Percentiles rank a stretch among this genome's conserved stretches.
phyloP scores from a whole-genome alignment of 2,888 invertebrate genomes.

The Meiosimyza platycephala region DNA sequence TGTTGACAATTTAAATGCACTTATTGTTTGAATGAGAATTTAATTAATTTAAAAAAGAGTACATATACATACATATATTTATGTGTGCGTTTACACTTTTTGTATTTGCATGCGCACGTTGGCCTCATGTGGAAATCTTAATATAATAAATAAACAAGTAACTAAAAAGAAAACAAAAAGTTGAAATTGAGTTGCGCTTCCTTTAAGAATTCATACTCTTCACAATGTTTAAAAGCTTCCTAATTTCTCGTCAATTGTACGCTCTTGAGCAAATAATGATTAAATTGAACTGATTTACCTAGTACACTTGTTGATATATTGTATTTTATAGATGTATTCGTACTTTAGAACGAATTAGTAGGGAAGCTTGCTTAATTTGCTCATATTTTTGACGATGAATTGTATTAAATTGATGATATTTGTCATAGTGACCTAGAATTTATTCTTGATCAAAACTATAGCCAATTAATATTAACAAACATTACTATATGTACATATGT shows the following conservation, averaged over 20 bases:
- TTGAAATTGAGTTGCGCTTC: neutral
- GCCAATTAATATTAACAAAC: no score
- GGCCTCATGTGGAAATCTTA: slow-evolving; percentile 23
- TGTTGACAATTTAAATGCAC: slow-evolving; percentile 21
- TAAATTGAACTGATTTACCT: neutral
- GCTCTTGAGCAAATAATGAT: slow-evolving; percentile 22
- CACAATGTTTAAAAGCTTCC: slow-evolving; percentile 15
- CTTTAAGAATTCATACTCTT: neutral
- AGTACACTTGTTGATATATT: neutral
- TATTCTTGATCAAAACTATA: no score
- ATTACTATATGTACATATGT: no score
- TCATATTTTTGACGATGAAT: no score
- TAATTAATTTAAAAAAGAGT: slow-evolving; percentile 17
- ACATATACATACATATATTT: no score
- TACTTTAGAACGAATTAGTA: no score
- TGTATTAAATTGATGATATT: no score
- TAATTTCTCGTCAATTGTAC: slow-evolving; percentile 28
- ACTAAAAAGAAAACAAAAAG: neutral
- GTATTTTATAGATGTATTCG: no score
- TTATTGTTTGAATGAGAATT: slow-evolving; percentile 25
- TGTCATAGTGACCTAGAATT: no score
- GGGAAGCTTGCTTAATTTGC: no score
- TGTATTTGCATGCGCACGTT: slow-evolving; percentile 13
- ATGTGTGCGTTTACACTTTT: neutral
- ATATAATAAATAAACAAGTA: slow-evolving; percentile 24